Evolutionary conservation across 2,888 invertebrate genomes (phyloP), one percentile per base, ranked within the genome.

Genomic region (Odontothrips loti): DNA sequence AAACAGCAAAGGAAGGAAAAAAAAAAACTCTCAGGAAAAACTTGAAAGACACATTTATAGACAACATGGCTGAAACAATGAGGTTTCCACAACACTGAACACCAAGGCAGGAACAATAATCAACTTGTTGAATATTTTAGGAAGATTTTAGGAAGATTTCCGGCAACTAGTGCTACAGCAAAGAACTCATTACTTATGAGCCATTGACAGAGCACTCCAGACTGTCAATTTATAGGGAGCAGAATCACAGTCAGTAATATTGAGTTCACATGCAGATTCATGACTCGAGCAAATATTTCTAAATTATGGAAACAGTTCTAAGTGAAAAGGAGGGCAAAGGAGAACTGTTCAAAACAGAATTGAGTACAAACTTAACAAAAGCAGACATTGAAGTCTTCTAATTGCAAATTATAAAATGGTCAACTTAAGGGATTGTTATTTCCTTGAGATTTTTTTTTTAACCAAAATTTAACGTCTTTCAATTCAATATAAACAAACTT

Each of bases 281-380:
- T 75, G 68, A 75, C 68, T 75, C 68, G 23, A 75, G 27, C 68
- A 75, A 75, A 58, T 20, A 58, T 75, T 75, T 75, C 68, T 75
- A 23, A 27, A 27, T 75, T 75, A 27, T 12, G 68, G 68, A 20
- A 58, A 17, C 17, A 23, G 68, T 75, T 75, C 27, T 27, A 11
- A 58, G 58, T 58, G n/a, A 20, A n/a, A 58, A 58, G 17, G 58
- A 58, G 58, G 34, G 34, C 34, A 43, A 58, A 58, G 23, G 9
- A 23, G 68, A 68, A 75, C 68, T 75, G 68, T 27, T 27, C 27
- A 27, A 12, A 75, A 75, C 68, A 75, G 58, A n/a, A 75, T 75
- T 75, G 68, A 75, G 68, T 75, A 75, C 27, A 75, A 75, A 75
- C 23, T 75, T 75, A 75, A 75, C 68, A 75, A 75, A 75, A 75